These are phyloP conservation scores for Ophion slaviceki DNA, from an alignment of 2,888 invertebrate species.

Conservation along the genomic window DNA sequence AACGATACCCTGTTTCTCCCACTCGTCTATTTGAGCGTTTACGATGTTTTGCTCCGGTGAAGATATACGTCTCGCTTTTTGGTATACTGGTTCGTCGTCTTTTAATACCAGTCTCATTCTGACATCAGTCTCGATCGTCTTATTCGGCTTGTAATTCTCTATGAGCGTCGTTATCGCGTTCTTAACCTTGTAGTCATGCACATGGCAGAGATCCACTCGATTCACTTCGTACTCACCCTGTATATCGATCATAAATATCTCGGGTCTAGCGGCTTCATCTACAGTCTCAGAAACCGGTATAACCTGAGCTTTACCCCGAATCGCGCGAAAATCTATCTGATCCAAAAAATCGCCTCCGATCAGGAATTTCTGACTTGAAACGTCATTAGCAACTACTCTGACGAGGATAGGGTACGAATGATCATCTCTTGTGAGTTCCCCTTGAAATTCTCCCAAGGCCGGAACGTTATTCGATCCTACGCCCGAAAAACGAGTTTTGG, in stretches of 20 bases:
- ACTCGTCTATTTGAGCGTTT: slow-evolving; percentile 65
- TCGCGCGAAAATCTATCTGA: neutral
- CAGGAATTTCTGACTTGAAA: slow-evolving; percentile 37
- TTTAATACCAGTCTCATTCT: slow-evolving; percentile 45
- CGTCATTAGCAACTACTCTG: slow-evolving; percentile 35
- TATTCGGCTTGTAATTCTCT: too few species aligned
- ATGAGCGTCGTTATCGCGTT: too few species aligned
- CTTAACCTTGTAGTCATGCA: too few species aligned
- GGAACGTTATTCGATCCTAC: slow-evolving; percentile 14
- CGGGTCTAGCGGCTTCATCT: slow-evolving; percentile 3
- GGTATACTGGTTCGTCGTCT: slow-evolving; percentile 58
- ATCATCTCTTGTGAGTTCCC: slow-evolving; percentile 24
- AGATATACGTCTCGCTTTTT: slow-evolving; percentile 64
- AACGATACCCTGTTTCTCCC: slow-evolving; percentile 66
- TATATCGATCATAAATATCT: slow-evolving; percentile 35
- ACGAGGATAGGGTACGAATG: slow-evolving; percentile 43
- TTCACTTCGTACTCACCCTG: slow-evolving; percentile 36
- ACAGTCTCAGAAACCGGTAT: neutral
- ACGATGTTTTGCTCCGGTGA: slow-evolving; percentile 59
- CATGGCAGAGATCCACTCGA: too few species aligned
- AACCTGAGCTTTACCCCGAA: slow-evolving; percentile 11
- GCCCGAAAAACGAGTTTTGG: slow-evolving; percentile 3
- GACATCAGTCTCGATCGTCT: too few species aligned
- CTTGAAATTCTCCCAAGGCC: neutral
- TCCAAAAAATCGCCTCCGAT: slow-evolving; percentile 41